Evolutionary conservation across 2,797 vertebrate genomes (phyloP), one percentile per base, ranked within the genome.

Genomic region (Acanthiza pusilla): DNA sequence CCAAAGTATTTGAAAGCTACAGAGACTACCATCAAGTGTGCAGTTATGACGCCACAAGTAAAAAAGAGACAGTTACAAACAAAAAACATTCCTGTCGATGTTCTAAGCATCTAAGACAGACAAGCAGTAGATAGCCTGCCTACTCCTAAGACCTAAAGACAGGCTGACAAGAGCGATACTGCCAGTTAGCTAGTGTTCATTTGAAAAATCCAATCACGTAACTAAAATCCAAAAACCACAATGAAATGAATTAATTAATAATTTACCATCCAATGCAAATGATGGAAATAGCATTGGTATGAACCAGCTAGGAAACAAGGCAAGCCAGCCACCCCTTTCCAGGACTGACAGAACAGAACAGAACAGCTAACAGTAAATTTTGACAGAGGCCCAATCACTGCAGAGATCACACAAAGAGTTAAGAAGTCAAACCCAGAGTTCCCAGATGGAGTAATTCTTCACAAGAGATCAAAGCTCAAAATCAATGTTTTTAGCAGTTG

Each of bases 401-500:
- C 55, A 60, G 71, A 82, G 17, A 67, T 60, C 57, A 38, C 27
- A 57, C 5, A 25, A 88, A 81, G 51, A 86, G 61, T 68, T 90
- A 63, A 71, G 57, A 53, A 84, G 8, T n/a, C 34, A 91, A 76
- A 76, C 17, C 25, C 40, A 29, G 27, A 62, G 16, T 30, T 93
- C 60, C 74, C 67, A 57, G 40, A 38, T 1, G 4, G 66, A 76
- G 29, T 55, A 83, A 76, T 60, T 74, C 30, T 85, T 91, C 61
- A 57, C 30, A 43, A 85, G 94, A 94, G 55, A 77, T 53, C 86
- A 86, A 93, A 95, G 36, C 53, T 79, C 57, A 76, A 76, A 95
- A 85, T 82, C 57, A 87, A 63, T 27, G 38, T 82, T 95, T 92
- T 79, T 85, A 92, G 71, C 42, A 85, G 34, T 40, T 81, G 50